Evolutionary conservation across 2,797 vertebrate genomes (phyloP).

Genomic region (Hipposideros larvatus): DNA sequence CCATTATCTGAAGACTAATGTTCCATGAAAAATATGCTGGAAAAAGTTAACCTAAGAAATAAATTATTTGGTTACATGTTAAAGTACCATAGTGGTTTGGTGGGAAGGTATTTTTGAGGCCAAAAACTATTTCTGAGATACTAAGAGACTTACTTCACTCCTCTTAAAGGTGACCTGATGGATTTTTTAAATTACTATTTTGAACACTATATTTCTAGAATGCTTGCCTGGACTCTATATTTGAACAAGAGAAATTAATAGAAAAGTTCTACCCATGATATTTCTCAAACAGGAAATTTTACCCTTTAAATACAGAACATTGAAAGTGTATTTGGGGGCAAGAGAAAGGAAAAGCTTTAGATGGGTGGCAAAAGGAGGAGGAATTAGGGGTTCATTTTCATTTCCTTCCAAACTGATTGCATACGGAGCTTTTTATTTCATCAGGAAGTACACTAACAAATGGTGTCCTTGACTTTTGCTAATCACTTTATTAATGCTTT

Average conservation of each 20-base stretch:
- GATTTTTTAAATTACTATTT: background rate
- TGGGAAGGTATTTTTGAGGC: background rate
- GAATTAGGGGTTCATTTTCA: constrained; percentile 73
- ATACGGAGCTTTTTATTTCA: constrained; percentile 68
- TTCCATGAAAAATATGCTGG: background rate
- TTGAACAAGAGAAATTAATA: constrained; percentile 48
- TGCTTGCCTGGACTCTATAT: background rate
- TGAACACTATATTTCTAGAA: background rate
- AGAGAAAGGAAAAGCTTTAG: constrained; percentile 33
- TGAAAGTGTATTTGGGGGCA: constrained; percentile 4
- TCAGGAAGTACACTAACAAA: constrained; percentile 74
- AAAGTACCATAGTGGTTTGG: background rate
- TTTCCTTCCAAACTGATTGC: constrained; percentile 75
- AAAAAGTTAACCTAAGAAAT: background rate
- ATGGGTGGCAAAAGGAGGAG: constrained; percentile 54
- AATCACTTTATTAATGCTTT: constrained; percentile 76
- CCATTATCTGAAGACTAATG: background rate
- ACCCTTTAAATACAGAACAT: background rate
- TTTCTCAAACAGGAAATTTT: background rate
- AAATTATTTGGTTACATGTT: background rate
- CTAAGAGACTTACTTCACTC: background rate
- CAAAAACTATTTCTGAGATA: background rate
- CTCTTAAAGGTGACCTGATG: background rate
- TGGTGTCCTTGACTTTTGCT: constrained; percentile 68
- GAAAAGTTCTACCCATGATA: background rate